These are phyloP conservation scores for Terebella lapidaria DNA, from an alignment of 2,888 invertebrate genomes.

Conservation along the genomic window DNA sequence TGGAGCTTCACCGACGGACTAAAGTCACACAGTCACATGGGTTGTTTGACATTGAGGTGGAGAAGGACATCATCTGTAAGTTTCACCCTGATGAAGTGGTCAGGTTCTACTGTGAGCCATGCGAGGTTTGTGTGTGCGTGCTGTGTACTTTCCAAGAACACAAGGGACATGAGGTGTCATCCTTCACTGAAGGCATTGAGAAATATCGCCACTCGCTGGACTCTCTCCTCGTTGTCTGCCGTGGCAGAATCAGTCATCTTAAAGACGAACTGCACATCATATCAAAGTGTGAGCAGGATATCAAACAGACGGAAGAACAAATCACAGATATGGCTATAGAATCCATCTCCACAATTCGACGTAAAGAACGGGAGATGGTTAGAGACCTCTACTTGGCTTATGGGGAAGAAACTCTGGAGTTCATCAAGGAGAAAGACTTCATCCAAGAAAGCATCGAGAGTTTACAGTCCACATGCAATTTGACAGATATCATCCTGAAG, in stretches of 20 bases:
- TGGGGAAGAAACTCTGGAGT: constrained; percentile 36
- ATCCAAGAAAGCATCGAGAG: constrained; percentile 32
- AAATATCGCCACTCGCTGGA: constrained; percentile 30
- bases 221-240: constrained; percentile 14
- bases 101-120: constrained; percentile 51
- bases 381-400: constrained; percentile 39
- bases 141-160: constrained; percentile 53
- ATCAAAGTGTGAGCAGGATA: constrained; percentile 38
- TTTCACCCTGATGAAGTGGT: constrained; percentile 45
- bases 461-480: constrained; percentile 40
- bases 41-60: constrained; percentile 48
- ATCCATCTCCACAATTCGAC: constrained; percentile 31
- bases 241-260: constrained; percentile 31
- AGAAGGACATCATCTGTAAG: constrained; percentile 51
- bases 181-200: constrained; percentile 44
- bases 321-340: constrained; percentile 47
- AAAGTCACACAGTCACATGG: constrained; percentile 49
- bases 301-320: constrained; percentile 43
- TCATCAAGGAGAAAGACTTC: constrained; percentile 37
- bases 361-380: constrained; percentile 41
- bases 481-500: constrained; percentile 46
- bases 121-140: constrained; percentile 50
- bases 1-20: constrained; percentile 45
- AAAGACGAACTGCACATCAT: constrained; percentile 38
- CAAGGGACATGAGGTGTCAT: constrained; percentile 48